These are phyloP conservation scores for Sarcophaga carnaria DNA, from an alignment of 2,888 invertebrate species.

Conservation along the genomic window DNA sequence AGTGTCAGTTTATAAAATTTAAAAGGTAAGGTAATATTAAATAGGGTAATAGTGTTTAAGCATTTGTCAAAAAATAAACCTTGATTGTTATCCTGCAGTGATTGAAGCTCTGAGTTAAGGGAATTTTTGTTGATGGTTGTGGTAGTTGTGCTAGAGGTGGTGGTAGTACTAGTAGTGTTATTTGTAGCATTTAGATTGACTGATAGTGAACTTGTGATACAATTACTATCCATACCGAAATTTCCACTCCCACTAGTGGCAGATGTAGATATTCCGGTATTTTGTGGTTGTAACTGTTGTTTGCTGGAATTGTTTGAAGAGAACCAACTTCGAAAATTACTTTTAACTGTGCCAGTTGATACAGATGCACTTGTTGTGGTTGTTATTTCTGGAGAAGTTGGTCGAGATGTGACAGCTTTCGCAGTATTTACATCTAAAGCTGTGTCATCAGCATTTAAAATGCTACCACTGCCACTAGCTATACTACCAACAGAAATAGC, in stretches of 20 bases:
- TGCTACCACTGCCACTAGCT: constrained; percentile 75
- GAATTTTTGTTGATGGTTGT: constrained; percentile 77
- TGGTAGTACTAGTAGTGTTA: constrained; percentile 73
- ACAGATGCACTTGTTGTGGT: constrained; percentile 66
- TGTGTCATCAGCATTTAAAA: constrained; percentile 75
- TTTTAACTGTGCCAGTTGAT: constrained; percentile 71
- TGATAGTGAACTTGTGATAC: constrained; percentile 69
- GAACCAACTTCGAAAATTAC: constrained; percentile 78
- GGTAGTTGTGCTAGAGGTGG: constrained; percentile 77
- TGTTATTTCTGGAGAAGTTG: constrained; percentile 76
- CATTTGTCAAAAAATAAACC: constrained; percentile 80
- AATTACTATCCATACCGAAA: constrained; percentile 77
- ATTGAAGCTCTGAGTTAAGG: constrained; percentile 77
- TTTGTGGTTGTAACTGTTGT: constrained; percentile 59
- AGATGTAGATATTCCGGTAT: constrained; percentile 63
- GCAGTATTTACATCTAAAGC: constrained; percentile 68
- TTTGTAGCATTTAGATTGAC: constrained; percentile 65
- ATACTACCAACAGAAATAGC: constrained; percentile 72
- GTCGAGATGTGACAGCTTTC: constrained; percentile 73
- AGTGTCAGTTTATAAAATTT: constrained; percentile 19
- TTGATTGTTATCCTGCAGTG: constrained; percentile 79
- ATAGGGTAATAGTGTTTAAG: constrained; percentile 74
- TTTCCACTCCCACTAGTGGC: constrained; percentile 73
- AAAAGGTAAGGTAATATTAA: neutral
- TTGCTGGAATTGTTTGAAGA: constrained; percentile 73